A percentile compares a stretch with the other conserved stretches of the same genome.
phyloP scores from a whole-genome alignment of 2,797 vertebrate genomes.

The Muraenolepis orangiensis region DNA sequence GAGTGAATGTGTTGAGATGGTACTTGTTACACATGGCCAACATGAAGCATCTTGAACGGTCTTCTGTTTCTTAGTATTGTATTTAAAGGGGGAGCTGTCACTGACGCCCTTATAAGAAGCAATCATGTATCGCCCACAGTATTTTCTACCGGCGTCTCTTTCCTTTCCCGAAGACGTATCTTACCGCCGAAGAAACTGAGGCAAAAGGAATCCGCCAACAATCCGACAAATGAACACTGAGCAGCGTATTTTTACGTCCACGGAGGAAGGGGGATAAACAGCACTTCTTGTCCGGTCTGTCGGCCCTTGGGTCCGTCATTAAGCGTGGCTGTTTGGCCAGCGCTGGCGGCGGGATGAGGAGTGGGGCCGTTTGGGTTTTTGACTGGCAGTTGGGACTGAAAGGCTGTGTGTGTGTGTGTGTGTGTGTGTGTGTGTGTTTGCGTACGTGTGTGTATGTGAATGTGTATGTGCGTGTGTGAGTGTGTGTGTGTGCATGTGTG shows the following conservation, averaged over 20 bases:
- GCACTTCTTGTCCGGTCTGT: conserved; percentile 74
- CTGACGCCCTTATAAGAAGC: conserved; percentile 58
- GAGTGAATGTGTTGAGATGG: no score
- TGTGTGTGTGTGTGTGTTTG: conserved; percentile 62
- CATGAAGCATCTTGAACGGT: no score
- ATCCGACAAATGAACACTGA: conserved; percentile 72
- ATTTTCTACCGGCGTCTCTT: conserved; percentile 14
- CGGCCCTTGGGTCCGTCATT: conserved; percentile 76
- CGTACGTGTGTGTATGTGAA: conserved; percentile 40
- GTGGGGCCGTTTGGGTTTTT: conserved; percentile 69
- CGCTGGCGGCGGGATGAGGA: conserved; percentile 74
- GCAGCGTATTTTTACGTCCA: conserved; percentile 69
- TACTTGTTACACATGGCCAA: no score
- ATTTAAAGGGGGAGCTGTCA: conserved; percentile 29
- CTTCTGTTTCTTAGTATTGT: no score
- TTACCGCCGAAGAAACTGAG: conserved; percentile 71
- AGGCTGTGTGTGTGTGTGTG: conserved; percentile 60
- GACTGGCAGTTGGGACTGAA: conserved; percentile 82
- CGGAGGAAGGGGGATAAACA: conserved; percentile 71
- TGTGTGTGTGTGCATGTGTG: conserved; percentile 58
- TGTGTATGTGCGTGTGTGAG: conserved; percentile 56
- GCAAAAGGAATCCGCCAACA: conserved; percentile 54
- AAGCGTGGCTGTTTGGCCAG: conserved; percentile 74
- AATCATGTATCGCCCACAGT: conserved; percentile 72
- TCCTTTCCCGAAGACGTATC: conserved; percentile 52